These are phyloP conservation scores for Maccullochella peelii DNA, from an alignment of 2,113 vertebrate species.

Conservation along the genomic window DNA sequence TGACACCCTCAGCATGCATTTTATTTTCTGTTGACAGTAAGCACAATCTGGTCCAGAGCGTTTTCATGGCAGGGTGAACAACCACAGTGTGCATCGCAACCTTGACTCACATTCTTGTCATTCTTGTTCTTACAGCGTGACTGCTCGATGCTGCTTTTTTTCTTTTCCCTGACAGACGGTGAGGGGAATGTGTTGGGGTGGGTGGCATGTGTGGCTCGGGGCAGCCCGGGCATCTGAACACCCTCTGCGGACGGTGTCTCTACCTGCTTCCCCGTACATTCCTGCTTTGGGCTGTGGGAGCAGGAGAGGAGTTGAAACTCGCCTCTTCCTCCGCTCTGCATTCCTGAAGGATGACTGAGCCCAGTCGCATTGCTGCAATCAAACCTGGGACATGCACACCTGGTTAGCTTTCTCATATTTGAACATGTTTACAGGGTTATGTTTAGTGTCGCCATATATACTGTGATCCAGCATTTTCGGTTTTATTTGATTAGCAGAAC, in stretches of 20 bases:
- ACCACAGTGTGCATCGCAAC: neutral
- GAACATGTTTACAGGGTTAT: slow-evolving; percentile 14
- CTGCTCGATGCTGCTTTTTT: neutral
- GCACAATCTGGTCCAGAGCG: neutral
- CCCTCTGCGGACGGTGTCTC: slow-evolving; percentile 50
- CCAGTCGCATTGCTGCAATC: slow-evolving; percentile 55
- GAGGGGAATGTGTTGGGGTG: slow-evolving; percentile 29
- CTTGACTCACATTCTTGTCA: slow-evolving; percentile 30
- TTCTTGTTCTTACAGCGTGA: slow-evolving; percentile 14
- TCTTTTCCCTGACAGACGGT: neutral
- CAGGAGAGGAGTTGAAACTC: slow-evolving; percentile 77
- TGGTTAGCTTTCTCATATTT: slow-evolving; percentile 32
- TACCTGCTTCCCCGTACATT: slow-evolving; percentile 74
- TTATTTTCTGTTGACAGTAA: slow-evolving; percentile 28
- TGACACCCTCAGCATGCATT: slow-evolving; percentile 15
- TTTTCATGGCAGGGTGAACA: neutral
- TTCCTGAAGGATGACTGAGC: slow-evolving; percentile 74
- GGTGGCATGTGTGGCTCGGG: slow-evolving; percentile 26
- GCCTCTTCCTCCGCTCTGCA: slow-evolving; percentile 65
- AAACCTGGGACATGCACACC: slow-evolving; percentile 57
- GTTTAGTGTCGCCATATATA: neutral
- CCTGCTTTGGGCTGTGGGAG: slow-evolving; percentile 65
- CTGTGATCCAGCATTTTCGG: neutral
- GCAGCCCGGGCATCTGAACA: slow-evolving; percentile 5
- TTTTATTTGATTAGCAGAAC: slow-evolving; percentile 1